Evolutionary conservation across 2,797 vertebrate genomes (phyloP).

Genomic region (Sebastes iracundus): DNA sequence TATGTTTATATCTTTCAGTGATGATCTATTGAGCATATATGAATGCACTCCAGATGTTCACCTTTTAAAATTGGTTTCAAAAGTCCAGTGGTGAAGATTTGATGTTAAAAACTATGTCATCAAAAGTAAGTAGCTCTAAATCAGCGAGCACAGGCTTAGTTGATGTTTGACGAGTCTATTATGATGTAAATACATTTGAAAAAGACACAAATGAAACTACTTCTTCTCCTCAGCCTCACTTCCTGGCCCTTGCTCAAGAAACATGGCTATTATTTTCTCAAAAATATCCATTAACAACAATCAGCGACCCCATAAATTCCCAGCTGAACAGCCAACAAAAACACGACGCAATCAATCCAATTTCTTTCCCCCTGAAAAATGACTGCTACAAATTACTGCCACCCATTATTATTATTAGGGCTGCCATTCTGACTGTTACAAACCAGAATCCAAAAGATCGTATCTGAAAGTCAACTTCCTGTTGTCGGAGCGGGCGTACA

Average conservation of each 20-base stretch:
- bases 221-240: not conserved
- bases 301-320: conserved; percentile 57
- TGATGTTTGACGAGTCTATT: not conserved
- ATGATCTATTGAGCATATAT: not conserved
- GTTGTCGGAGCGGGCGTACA: conserved; percentile 48
- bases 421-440: conserved; percentile 46
- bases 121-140: not conserved
- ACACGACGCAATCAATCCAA: conserved; percentile 65
- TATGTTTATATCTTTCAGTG: not conserved
- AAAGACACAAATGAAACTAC: not conserved
- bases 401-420: conserved; percentile 49
- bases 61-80: not conserved
- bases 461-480: conserved; percentile 75
- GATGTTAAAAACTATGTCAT: not conserved
- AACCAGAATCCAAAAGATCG: conserved; percentile 45
- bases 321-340: conserved; percentile 66
- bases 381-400: conserved; percentile 45
- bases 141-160: not conserved
- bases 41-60: not conserved
- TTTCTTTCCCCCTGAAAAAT: conserved; percentile 13
- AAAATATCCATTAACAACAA: conserved; percentile 64
- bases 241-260: conserved; percentile 40
- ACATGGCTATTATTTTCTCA: conserved; percentile 51
- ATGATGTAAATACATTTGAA: not conserved
- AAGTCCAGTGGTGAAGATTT: not conserved